Evolutionary conservation across 2,797 vertebrate genomes (phyloP).

Genomic region (Dendrocincla tyrannina): DNA sequence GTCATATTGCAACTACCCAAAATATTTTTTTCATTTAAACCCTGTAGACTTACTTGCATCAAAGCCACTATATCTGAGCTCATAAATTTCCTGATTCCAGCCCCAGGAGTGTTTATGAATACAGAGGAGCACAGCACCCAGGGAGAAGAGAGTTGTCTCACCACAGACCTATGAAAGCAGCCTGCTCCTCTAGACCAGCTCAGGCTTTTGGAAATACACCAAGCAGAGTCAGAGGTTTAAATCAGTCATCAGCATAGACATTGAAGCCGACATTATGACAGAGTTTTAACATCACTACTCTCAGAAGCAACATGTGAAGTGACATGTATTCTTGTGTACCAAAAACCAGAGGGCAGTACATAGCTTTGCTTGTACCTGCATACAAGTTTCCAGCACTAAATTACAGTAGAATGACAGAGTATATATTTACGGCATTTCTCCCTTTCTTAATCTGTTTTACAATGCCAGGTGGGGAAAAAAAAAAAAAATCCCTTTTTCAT

Average conservation of each 20-base stretch:
- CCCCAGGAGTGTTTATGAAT: neutral
- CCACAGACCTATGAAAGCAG: neutral
- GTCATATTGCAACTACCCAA: neutral
- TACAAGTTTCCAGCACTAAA: neutral
- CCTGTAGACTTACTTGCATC: neutral
- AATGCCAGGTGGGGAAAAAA: neutral
- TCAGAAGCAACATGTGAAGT: neutral
- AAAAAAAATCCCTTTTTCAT: neutral
- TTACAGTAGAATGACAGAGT: neutral
- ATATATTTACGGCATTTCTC: neutral
- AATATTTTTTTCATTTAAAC: neutral
- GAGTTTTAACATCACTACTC: neutral
- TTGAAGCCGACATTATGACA: neutral
- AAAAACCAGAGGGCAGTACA: neutral
- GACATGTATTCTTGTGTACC: neutral
- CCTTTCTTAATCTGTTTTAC: neutral
- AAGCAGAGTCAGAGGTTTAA: neutral
- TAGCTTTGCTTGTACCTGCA: neutral
- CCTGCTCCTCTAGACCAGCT: neutral
- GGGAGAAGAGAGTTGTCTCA: neutral
- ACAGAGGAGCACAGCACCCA: neutral
- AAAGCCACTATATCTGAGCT: neutral
- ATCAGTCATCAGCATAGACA: neutral
- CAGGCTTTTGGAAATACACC: neutral
- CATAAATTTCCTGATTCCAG: neutral